Percentiles rank a stretch among this genome's conserved stretches.
Evolutionary conservation across 2,113 vertebrate genomes (phyloP).

Genomic region (Eclectus roratus): DNA sequence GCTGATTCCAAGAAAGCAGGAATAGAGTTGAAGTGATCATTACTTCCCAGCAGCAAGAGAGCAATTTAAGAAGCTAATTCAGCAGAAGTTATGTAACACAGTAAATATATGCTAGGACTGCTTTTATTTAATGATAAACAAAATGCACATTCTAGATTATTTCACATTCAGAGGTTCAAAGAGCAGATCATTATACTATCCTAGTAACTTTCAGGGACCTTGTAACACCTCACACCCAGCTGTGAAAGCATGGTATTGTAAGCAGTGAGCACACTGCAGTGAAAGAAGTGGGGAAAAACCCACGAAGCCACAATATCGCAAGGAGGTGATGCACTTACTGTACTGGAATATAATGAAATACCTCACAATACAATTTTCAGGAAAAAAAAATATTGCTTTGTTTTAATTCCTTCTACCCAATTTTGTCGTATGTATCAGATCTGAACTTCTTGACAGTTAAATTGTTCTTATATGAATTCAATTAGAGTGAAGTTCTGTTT

Average conservation of each 20-base stretch:
- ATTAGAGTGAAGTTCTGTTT: not conserved
- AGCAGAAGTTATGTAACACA: not conserved
- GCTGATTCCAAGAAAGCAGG: conserved; percentile 47
- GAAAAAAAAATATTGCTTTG: not conserved
- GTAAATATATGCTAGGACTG: not conserved
- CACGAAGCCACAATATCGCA: not conserved
- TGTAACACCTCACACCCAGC: not conserved
- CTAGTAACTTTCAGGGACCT: not conserved
- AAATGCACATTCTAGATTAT: not conserved
- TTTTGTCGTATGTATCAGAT: not conserved
- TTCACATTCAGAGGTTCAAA: not conserved
- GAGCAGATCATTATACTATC: not conserved
- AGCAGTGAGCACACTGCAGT: not conserved
- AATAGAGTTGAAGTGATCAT: not conserved
- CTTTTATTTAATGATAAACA: not conserved
- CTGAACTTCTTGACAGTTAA: not conserved
- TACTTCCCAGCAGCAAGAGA: not conserved
- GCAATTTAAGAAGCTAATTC: conserved; percentile 21
- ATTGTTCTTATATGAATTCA: not conserved
- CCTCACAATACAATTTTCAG: not conserved
- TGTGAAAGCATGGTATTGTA: not conserved
- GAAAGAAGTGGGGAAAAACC: not conserved
- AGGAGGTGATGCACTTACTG: not conserved
- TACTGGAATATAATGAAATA: not conserved
- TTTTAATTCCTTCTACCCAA: not conserved